phyloP scores from a whole-genome alignment of 2,797 vertebrate genomes.

The Clarias pachynema region DNA sequence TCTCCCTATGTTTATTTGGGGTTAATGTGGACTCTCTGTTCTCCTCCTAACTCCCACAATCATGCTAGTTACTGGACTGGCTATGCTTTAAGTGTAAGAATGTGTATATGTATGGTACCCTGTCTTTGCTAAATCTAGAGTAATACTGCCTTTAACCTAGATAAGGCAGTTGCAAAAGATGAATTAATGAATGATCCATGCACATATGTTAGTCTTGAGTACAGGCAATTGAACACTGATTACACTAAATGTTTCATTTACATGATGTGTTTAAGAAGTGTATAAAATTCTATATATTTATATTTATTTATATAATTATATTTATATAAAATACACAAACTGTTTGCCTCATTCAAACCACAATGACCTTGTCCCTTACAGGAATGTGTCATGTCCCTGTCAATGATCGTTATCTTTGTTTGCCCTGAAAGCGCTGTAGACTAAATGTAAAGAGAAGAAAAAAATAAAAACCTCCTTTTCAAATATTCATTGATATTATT shows the following conservation, averaged over 20 bases:
- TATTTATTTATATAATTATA: no score
- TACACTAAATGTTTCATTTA: neutral
- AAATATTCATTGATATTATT: neutral
- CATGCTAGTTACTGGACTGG: neutral
- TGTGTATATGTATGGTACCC: neutral
- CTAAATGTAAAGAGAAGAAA: no score
- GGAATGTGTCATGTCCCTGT: neutral
- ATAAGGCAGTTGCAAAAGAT: neutral
- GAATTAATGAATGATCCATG: neutral
- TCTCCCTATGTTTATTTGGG: neutral
- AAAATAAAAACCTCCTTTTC: no score
- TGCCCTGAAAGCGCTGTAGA: neutral
- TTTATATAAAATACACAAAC: neutral
- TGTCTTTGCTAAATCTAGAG: neutral
- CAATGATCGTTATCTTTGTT: neutral
- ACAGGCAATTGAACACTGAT: neutral
- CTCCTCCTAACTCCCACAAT: neutral
- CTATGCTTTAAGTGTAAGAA: neutral
- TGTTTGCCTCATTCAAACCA: neutral
- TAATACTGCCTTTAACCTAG: neutral
- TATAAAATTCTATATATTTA: no score
- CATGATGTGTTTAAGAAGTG: neutral
- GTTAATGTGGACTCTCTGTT: neutral
- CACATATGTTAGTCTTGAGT: neutral
- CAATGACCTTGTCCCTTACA: neutral